Evolutionary conservation across 2,888 invertebrate species (phyloP).

Genomic region (Metalampra italica): DNA sequence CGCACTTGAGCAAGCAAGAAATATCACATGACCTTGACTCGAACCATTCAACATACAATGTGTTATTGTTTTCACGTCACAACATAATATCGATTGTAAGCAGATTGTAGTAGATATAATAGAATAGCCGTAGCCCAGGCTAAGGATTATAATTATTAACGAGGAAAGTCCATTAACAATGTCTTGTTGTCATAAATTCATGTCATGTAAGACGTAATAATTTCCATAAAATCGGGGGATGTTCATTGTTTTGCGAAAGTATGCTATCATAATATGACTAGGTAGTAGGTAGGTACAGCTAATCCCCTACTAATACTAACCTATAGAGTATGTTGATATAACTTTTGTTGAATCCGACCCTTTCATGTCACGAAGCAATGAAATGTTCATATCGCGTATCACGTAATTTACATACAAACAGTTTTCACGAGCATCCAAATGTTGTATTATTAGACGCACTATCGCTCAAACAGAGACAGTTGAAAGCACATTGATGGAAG

Average conservation of each 20-base stretch:
- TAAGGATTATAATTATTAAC: too few species aligned
- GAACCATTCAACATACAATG: slow-evolving; percentile 8
- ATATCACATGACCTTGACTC: slow-evolving; percentile 34
- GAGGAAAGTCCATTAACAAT: too few species aligned
- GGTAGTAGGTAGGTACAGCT: too few species aligned
- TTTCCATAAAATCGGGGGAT: too few species aligned
- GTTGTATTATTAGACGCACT: slow-evolving; percentile 28
- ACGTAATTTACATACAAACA: slow-evolving; percentile 21
- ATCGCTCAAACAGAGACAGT: slow-evolving; percentile 47
- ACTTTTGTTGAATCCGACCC: not conserved
- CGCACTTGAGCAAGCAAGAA: slow-evolving; percentile 41
- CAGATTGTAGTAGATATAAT: too few species aligned
- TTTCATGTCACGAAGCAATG: not conserved
- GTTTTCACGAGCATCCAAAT: slow-evolving; percentile 17
- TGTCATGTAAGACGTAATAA: too few species aligned
- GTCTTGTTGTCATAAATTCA: too few species aligned
- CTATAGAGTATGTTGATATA: not conserved
- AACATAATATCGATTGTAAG: not conserved
- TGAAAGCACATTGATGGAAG: slow-evolving; percentile 55
- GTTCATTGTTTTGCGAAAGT: too few species aligned
- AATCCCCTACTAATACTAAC: not conserved
- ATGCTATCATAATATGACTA: too few species aligned
- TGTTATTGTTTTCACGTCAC: not conserved
- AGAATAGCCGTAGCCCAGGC: too few species aligned
- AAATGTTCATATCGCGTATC: slow-evolving; percentile 5